phyloP scores from a whole-genome alignment of 2,797 vertebrate species.

The Cuniculus paca region DNA sequence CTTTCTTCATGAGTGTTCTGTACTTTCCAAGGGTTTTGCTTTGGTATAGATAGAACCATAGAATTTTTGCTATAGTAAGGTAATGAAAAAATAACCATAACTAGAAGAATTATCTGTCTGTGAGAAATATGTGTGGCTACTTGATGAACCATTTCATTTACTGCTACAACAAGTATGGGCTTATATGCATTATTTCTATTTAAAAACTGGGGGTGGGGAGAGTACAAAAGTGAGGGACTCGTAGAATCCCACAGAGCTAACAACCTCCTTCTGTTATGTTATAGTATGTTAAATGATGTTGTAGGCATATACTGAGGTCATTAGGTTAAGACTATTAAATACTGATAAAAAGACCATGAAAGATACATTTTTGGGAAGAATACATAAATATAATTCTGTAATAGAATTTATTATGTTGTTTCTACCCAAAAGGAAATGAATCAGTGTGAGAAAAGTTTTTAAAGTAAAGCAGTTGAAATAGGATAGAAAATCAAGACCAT shows the following conservation, averaged over 20 bases:
- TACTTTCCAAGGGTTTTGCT: background rate
- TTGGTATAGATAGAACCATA: background rate
- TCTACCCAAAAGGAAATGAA: background rate
- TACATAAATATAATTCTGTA: background rate
- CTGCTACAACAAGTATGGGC: background rate
- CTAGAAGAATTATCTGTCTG: background rate
- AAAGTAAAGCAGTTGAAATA: background rate
- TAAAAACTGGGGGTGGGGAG: background rate
- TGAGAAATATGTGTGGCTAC: background rate
- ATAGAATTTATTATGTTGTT: background rate
- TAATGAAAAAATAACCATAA: background rate
- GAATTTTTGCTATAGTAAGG: background rate
- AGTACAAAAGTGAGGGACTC: background rate
- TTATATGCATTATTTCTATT: background rate
- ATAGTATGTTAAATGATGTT: background rate
- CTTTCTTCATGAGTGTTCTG: background rate
- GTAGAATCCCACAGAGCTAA: background rate
- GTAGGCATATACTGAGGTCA: background rate
- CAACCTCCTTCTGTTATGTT: background rate
- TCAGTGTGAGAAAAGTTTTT: background rate
- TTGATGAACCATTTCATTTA: background rate
- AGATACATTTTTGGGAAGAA: background rate
- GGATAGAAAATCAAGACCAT: background rate
- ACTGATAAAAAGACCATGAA: background rate
- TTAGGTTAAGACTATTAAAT: background rate